Conservation (phyloP, 2,888 invertebrate genomes). For the Nycteola revayana region DNA sequence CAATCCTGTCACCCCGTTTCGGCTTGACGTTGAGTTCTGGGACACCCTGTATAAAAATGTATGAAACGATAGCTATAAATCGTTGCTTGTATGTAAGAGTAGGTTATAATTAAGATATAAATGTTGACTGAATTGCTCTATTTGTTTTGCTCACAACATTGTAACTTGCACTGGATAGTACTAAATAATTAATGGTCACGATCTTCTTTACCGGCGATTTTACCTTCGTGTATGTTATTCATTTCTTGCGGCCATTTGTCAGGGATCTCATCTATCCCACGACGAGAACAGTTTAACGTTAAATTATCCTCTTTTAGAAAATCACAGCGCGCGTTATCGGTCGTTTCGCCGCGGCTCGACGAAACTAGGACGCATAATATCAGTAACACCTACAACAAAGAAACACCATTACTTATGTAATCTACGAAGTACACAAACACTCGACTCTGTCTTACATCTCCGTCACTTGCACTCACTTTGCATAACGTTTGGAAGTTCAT, state of each 20-base stretch:
- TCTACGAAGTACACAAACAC: conserved; percentile 36
- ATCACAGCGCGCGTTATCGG: conserved; percentile 53
- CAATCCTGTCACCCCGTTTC: too few species aligned
- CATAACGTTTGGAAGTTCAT: conserved; percentile 55
- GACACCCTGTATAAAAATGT: too few species aligned
- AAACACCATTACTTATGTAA: conserved; percentile 59
- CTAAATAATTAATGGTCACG: conserved; percentile 31
- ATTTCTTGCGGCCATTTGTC: conserved; percentile 60
- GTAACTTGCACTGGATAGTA: conserved; percentile 22
- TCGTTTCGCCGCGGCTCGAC: conserved; percentile 46
- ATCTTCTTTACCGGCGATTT: conserved; percentile 13
- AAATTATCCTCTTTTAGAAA: conserved; percentile 59
- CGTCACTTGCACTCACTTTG: conserved; percentile 59
- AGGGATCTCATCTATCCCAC: conserved; percentile 55
- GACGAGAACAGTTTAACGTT: conserved; percentile 68
- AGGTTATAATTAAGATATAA: conserved; percentile 13
- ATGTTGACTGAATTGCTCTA: conserved; percentile 28
- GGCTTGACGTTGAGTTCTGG: too few species aligned
- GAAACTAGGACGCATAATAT: conserved; percentile 64
- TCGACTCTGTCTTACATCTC: conserved; percentile 27
- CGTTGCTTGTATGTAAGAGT: conserved; percentile 7
- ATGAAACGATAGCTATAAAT: conserved; percentile 13
- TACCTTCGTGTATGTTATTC: conserved; percentile 62
- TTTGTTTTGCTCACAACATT: conserved; percentile 41
- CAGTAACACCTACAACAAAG: conserved; percentile 77